These are phyloP conservation scores for Carcharodon carcharias DNA, from an alignment of 2,797 vertebrate species.

Conservation along the genomic window DNA sequence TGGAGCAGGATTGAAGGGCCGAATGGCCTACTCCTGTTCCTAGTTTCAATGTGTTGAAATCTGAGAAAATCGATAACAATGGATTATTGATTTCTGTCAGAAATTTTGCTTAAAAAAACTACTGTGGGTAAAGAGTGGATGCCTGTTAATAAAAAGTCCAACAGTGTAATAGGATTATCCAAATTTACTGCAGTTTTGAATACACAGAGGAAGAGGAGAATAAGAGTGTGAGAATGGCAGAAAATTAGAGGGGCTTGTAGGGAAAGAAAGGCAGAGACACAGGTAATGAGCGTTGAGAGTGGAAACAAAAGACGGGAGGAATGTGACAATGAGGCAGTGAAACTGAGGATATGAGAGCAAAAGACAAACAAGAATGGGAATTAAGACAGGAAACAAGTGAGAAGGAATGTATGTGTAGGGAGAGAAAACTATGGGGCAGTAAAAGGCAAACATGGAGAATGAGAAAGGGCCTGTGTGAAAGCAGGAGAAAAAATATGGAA, in stretches of 20 bases:
- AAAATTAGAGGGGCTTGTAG: not conserved
- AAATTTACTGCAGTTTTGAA: no score
- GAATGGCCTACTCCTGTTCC: no score
- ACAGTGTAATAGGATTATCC: no score
- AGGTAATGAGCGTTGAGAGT: not conserved
- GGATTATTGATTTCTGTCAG: no score
- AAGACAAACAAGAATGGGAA: not conserved
- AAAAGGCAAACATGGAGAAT: not conserved
- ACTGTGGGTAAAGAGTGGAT: no score
- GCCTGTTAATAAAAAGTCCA: no score
- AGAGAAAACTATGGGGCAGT: not conserved
- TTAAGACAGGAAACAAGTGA: not conserved
- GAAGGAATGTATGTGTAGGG: not conserved
- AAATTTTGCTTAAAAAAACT: no score
- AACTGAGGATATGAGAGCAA: not conserved
- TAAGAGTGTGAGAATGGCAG: not conserved
- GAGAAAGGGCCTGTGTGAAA: not conserved
- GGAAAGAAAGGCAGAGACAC: not conserved
- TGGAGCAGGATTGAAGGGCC: no score
- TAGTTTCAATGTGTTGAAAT: not conserved
- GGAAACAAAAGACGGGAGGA: not conserved
- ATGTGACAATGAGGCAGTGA: not conserved
- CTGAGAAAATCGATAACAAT: not conserved
- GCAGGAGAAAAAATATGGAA: not conserved
- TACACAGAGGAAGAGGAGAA: not conserved